These are phyloP conservation scores for Chionoecetes opilio DNA, from an alignment of 1,140 invertebrate species.

Conservation along the genomic window DNA sequence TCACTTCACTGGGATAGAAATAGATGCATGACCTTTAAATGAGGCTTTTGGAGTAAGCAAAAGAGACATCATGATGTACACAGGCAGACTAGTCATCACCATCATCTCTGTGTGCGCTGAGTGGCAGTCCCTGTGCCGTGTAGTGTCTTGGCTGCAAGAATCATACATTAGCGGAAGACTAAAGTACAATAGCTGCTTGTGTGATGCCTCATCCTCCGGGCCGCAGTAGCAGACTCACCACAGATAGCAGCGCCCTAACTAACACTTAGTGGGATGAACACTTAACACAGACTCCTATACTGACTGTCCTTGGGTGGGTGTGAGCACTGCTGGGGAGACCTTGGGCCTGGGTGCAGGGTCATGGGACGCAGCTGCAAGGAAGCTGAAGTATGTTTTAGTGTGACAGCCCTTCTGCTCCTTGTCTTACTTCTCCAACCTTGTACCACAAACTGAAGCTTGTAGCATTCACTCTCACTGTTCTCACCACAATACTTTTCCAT, in stretches of 20 bases:
- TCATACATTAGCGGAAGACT: neutral
- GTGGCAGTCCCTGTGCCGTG: neutral
- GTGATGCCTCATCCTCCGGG: neutral
- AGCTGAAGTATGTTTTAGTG: constrained; percentile 48
- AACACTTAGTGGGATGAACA: constrained; percentile 68
- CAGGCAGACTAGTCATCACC: neutral
- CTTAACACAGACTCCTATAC: constrained; percentile 75
- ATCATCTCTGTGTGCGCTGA: constrained; percentile 12
- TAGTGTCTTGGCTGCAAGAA: neutral
- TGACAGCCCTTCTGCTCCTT: constrained; percentile 56
- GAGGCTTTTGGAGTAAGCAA: neutral
- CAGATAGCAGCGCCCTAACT: constrained; percentile 63
- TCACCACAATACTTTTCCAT: neutral
- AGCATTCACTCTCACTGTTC: neutral
- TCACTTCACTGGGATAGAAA: constrained; percentile 36
- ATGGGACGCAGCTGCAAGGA: constrained; percentile 1
- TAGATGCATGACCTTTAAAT: constrained; percentile 44
- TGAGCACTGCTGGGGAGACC: constrained; percentile 21
- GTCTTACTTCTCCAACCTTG: constrained; percentile 75
- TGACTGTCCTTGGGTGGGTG: constrained; percentile 77
- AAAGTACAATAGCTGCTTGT: neutral
- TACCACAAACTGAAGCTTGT: neutral
- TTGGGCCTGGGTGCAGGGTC: constrained; percentile 52
- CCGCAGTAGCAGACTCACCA: constrained; percentile 23
- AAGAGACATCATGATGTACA: neutral